Percentiles rank a stretch among this genome's conserved stretches.
phyloP scores from a whole-genome alignment of 2,113 vertebrate genomes.

The Datnioides undecimradiatus region DNA sequence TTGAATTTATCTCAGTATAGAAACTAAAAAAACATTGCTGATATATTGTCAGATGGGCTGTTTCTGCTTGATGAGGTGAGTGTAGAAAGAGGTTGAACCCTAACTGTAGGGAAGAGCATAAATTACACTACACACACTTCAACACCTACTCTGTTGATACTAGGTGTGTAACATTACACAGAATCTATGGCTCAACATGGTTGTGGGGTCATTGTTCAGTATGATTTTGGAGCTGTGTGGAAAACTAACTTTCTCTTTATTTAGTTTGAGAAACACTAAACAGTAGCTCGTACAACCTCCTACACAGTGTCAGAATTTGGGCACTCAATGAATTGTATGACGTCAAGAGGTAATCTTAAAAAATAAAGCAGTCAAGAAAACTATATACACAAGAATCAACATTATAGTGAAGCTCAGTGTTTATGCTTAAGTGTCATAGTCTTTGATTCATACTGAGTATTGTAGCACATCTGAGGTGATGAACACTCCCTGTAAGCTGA shows the following conservation, averaged over 20 bases:
- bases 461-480: constrained; percentile 18
- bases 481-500: not conserved
- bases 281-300: not conserved
- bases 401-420: not conserved
- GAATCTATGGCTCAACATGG: not conserved
- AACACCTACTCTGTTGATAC: not conserved
- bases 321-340: not conserved
- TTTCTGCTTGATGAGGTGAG: not conserved
- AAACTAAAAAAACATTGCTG: not conserved
- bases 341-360: constrained; percentile 11
- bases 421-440: not conserved
- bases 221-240: not conserved
- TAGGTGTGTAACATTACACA: not conserved
- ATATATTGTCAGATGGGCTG: not conserved
- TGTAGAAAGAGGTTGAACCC: not conserved
- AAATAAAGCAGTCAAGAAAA: constrained; percentile 18
- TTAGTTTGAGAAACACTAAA: constrained; percentile 11
- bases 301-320: not conserved
- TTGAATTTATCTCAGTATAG: not conserved
- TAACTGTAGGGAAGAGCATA: not conserved
- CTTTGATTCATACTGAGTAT: not conserved
- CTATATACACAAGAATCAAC: not conserved
- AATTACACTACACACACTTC: not conserved
- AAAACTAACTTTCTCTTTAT: constrained; percentile 15
- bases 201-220: not conserved